Evolutionary conservation across 1,140 invertebrate species (phyloP).

Genomic region (Dinoponera quadriceps): DNA sequence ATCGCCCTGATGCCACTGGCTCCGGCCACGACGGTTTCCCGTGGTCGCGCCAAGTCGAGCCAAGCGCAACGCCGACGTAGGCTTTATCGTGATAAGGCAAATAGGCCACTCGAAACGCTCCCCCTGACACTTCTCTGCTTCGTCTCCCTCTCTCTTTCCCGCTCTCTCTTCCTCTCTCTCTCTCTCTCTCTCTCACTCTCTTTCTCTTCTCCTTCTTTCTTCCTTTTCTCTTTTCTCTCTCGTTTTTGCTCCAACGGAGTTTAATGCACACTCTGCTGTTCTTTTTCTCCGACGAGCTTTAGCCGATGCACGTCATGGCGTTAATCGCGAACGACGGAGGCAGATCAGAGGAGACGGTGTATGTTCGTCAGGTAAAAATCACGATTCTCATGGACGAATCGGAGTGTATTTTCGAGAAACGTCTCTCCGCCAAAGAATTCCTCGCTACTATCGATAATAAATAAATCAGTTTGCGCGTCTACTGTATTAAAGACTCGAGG

Average conservation of each 20-base stretch:
- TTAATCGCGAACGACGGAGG: slow-evolving; percentile 15
- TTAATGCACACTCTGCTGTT: slow-evolving; percentile 20
- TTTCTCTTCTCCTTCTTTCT: background rate
- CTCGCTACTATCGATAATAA: background rate
- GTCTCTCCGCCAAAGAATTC: too few species aligned
- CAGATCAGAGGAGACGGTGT: background rate
- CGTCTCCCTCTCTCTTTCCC: background rate
- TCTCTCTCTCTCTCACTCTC: background rate
- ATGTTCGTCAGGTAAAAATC: too few species aligned
- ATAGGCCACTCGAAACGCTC: slow-evolving; percentile 74
- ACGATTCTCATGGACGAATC: too few species aligned
- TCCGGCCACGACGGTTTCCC: slow-evolving; percentile 8
- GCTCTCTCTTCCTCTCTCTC: background rate
- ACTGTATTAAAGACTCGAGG: background rate
- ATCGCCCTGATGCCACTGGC: slow-evolving; percentile 40
- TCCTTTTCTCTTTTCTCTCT: background rate
- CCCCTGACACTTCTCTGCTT: slow-evolving; percentile 13
- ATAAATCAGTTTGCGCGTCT: background rate
- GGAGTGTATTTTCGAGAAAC: too few species aligned
- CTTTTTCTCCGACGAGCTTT: slow-evolving; percentile 6
- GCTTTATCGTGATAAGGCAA: slow-evolving; percentile 78
- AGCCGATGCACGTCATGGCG: background rate
- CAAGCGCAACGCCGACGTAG: slow-evolving; percentile 9
- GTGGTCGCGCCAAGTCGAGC: slow-evolving; percentile 45
- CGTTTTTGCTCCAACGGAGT: background rate